A percentile compares a stretch with the other conserved stretches of the same genome.
These are phyloP conservation scores for Apamea epomidion DNA, from an alignment of 2,888 invertebrate species.

Conservation along the genomic window DNA sequence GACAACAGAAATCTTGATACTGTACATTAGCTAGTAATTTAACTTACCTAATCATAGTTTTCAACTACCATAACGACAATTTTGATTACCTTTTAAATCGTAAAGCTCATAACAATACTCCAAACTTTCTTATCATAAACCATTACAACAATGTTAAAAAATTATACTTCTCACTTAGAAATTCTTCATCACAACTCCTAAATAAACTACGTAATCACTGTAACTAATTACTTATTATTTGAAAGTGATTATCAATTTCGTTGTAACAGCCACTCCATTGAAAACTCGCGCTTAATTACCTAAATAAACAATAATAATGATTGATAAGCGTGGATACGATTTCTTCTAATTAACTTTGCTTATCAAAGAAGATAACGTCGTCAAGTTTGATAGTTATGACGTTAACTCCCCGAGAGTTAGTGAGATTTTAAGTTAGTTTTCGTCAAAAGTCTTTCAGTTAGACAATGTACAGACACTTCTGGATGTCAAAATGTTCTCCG, in stretches of 20 bases:
- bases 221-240: constrained; percentile 53
- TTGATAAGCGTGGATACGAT: constrained; percentile 50
- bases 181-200: constrained; percentile 37
- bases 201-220: constrained; percentile 43
- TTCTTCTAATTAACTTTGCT: constrained; percentile 39
- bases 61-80: background rate
- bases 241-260: constrained; percentile 56
- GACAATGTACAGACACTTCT: background rate
- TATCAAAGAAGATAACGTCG: constrained; percentile 40
- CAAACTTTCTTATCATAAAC: constrained; percentile 10
- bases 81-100: background rate
- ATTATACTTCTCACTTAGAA: constrained; percentile 22
- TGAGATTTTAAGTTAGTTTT: background rate
- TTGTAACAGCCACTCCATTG: constrained; percentile 34
- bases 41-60: background rate
- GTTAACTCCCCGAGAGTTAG: constrained; percentile 2
- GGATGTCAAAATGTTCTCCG: background rate
- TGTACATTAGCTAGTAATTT: background rate
- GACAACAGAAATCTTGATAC: background rate
- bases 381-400: constrained; percentile 33
- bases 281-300: constrained; percentile 34
- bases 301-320: constrained; percentile 61
- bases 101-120: background rate
- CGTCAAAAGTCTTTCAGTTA: background rate
- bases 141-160: constrained; percentile 18